A percentile compares a stretch with the other conserved stretches of the same genome.
These are phyloP conservation scores for Microcebus jonahi DNA, from an alignment of 2,113 vertebrate genomes.

Conservation along the genomic window DNA sequence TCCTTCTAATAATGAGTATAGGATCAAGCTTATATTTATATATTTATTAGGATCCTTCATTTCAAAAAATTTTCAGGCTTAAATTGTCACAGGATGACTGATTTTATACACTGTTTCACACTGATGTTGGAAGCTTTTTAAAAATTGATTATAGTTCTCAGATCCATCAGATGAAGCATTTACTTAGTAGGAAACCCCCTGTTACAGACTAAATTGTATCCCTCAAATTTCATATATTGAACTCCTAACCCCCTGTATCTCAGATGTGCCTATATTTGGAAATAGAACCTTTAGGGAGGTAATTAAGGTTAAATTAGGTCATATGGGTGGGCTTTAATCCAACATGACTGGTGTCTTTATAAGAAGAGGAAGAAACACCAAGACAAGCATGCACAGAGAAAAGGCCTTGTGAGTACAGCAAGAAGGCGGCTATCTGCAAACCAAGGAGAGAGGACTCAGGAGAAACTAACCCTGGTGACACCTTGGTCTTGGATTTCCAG, in stretches of 20 bases:
- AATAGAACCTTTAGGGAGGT: not conserved
- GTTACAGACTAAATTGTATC: not conserved
- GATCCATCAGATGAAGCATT: not conserved
- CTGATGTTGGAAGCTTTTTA: not conserved
- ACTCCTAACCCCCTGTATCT: not conserved
- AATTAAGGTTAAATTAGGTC: not conserved
- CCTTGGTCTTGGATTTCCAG: not conserved
- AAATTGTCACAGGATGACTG: not conserved
- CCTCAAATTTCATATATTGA: not conserved
- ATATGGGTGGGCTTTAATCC: not conserved
- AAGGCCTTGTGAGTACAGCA: not conserved
- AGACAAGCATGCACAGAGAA: not conserved
- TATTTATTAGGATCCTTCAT: constrained; percentile 27
- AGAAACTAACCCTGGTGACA: not conserved
- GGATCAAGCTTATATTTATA: not conserved
- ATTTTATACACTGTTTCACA: constrained; percentile 15
- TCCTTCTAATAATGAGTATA: not conserved
- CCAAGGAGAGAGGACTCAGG: not conserved
- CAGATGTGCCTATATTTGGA: not conserved
- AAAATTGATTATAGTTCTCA: not conserved
- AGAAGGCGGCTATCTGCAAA: not conserved
- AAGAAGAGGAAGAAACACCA: not conserved
- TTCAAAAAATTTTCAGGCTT: constrained; percentile 23
- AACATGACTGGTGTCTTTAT: not conserved
- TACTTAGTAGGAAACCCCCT: not conserved